Percentiles rank a stretch among this genome's conserved stretches.
phyloP scores from a whole-genome alignment of 1,140 invertebrate species.

The Sycophaga agraensis region DNA sequence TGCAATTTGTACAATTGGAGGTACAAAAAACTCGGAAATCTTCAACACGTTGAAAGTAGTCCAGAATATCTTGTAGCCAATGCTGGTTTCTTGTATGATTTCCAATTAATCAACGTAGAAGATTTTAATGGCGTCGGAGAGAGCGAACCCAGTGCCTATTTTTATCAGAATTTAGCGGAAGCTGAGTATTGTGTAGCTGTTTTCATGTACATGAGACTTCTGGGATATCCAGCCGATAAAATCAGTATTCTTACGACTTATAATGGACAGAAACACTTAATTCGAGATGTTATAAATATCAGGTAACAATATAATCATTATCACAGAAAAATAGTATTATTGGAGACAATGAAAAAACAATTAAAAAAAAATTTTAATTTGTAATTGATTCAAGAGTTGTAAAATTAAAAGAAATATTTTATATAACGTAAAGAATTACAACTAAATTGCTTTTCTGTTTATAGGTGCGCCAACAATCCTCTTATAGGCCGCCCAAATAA shows the following conservation, averaged over 20 bases:
- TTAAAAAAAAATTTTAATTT: neutral
- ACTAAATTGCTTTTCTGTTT: constrained; percentile 9
- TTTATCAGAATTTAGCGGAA: constrained; percentile 98
- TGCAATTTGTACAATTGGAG: constrained; percentile 97
- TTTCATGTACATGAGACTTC: constrained; percentile 98
- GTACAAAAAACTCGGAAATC: constrained; percentile 92
- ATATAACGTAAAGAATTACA: too few relatives aligned
- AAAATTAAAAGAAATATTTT: too few relatives aligned
- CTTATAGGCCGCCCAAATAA: constrained; percentile 95
- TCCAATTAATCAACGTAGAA: constrained; percentile 94
- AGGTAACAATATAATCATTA: too few relatives aligned
- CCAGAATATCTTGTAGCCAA: constrained; percentile 89
- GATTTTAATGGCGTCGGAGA: constrained; percentile 97
- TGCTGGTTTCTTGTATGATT: constrained; percentile 90
- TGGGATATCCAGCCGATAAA: constrained; percentile 96
- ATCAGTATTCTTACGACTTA: constrained; percentile 99
- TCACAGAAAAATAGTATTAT: neutral
- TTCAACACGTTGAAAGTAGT: constrained; percentile 80
- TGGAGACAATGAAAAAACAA: neutral
- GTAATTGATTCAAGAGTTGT: neutral
- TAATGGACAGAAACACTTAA: constrained; percentile 98
- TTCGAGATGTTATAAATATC: constrained; percentile 92
- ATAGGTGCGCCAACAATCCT: constrained; percentile 90
- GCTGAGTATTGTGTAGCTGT: constrained; percentile 97
- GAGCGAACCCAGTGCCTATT: constrained; percentile 96